These are phyloP conservation scores for Chaetogeoica ovagalla DNA, from an alignment of 2,888 invertebrate species.

Conservation along the genomic window DNA sequence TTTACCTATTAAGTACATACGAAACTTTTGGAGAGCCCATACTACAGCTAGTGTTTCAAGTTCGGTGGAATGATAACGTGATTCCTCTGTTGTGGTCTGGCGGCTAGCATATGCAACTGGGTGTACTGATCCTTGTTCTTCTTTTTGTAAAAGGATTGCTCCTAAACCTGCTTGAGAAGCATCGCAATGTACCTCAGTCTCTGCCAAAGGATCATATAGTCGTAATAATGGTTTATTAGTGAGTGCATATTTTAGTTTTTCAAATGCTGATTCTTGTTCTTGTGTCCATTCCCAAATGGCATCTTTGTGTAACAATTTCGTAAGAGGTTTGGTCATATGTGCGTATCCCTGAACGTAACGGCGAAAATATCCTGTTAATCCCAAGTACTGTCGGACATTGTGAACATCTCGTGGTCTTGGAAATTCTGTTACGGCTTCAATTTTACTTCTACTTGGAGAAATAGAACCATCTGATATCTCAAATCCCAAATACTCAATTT, in stretches of 20 bases:
- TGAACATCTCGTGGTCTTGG: constrained; percentile 38
- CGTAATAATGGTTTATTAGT: constrained; percentile 36
- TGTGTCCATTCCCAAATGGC: constrained; percentile 3
- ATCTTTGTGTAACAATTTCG: background rate
- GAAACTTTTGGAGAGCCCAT: constrained; percentile 58
- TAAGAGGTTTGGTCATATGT: constrained; percentile 13
- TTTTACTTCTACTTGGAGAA: constrained; percentile 16
- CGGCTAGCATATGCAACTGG: constrained; percentile 58
- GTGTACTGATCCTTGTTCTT: background rate
- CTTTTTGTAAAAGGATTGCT: constrained; percentile 49
- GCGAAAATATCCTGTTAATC: constrained; percentile 52
- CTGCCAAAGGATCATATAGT: constrained; percentile 16
- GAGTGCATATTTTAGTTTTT: constrained; percentile 26
- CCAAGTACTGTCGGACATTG: constrained; percentile 39
- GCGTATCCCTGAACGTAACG: constrained; percentile 40
- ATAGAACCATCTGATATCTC: background rate
- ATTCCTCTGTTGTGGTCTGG: constrained; percentile 58
- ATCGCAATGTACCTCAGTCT: constrained; percentile 49
- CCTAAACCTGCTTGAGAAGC: constrained; percentile 48
- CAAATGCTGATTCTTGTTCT: background rate
- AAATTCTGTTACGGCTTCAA: constrained; percentile 26
- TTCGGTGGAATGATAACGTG: constrained; percentile 59
- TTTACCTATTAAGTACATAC: constrained; percentile 58
- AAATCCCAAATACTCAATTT: constrained; percentile 22
- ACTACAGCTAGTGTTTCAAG: constrained; percentile 59